Evolutionary conservation across 92 coral and sea anemone species (phyloP), one percentile per base, ranked within the genome.

Genomic region (Meandrina meandrites): DNA sequence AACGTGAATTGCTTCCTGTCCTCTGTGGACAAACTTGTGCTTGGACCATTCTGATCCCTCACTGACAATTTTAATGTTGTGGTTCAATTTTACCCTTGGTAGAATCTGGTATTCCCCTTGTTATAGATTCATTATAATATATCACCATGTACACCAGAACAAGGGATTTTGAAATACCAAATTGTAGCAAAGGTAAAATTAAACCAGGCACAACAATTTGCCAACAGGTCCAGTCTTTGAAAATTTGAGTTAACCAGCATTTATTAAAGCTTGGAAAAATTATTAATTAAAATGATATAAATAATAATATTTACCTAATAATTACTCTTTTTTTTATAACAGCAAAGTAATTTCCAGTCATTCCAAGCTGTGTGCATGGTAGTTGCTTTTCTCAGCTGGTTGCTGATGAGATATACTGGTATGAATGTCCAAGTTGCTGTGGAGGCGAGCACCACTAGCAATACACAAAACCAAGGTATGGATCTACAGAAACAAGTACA

Each of bases 331-430:
- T 45, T 22, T 8, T 40, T 40, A 1, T 34, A 19, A 75, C 84
- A 86, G 90, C 90, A 96, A 88, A 88, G 90, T 47, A 96, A 88
- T 82, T 94, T 96, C 83, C 91, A 83, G 32, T 90, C 83, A 62
- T 96, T 95, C 80, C 98, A 96, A 95, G 91, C 91, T 30, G 93
- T 95, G 24, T 95, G 98, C 91, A 88, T 93, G 1, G 56, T 96
- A 67, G 94, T 96, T 28, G 98, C 99, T 16, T 31, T 93, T 8
- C 58, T 95, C 13, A 95, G 99, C 68, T 90, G 97, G 95, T 47
- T 82, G 78, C 82, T 86, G 19, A 95, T 96, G 98, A 86, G 95
- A 47, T 95, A 90, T 78, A 86, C 99, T 30, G 99, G 95, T 16
- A 83, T 82, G 76, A 94, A 92, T 72, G 96, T 96, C 47, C 75